Percentiles rank a stretch among this genome's conserved stretches.
Evolutionary conservation across 1,140 invertebrate species (phyloP).

Genomic region (Zaprionus lachaisei): DNA sequence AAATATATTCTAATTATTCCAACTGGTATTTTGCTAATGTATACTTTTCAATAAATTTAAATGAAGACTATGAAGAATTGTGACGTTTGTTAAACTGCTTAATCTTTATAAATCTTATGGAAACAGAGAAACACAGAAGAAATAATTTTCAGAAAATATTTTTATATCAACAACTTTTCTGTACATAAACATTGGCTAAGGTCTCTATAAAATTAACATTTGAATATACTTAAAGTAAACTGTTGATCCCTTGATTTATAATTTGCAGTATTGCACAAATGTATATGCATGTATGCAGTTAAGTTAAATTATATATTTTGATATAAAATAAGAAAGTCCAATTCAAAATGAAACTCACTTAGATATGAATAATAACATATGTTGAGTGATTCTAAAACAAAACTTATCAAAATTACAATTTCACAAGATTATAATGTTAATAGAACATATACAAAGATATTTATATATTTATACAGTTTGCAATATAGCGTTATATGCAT

Average conservation of each 20-base stretch:
- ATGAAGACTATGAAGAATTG: too few species aligned
- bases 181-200: constrained; percentile 2
- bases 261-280: constrained; percentile 1
- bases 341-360: neutral
- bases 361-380: neutral
- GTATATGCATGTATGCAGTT: neutral
- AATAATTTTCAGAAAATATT: neutral
- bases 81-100: too few species aligned
- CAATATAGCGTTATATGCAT: too few species aligned
- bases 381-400: neutral
- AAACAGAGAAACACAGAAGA: neutral
- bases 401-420: neutral
- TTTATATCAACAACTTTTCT: constrained; percentile 2
- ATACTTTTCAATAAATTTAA: too few species aligned
- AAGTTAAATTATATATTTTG: neutral
- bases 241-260: constrained; percentile 2
- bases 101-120: neutral
- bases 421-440: neutral
- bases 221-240: neutral
- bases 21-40: neutral
- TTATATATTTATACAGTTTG: too few species aligned
- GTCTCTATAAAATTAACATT: constrained; percentile 3
- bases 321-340: neutral
- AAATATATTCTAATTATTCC: too few species aligned
- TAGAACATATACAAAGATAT: too few species aligned